phyloP scores from a whole-genome alignment of 2,113 vertebrate species.

The Bagarius yarrelli region DNA sequence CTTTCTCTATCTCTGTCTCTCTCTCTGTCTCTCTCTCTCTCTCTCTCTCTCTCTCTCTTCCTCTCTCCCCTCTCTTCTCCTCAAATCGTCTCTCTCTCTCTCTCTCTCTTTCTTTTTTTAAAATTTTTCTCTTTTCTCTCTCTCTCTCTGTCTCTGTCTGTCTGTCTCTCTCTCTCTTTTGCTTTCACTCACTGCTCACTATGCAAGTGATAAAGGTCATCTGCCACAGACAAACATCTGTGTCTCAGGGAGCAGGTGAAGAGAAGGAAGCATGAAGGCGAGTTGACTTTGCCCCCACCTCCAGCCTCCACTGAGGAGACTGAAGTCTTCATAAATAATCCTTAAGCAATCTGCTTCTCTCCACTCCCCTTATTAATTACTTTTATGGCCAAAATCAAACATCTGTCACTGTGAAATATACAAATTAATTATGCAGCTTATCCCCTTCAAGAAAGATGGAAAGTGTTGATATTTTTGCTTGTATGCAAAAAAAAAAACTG shows the following conservation, averaged over 20 bases:
- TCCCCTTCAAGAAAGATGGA: constrained; percentile 66
- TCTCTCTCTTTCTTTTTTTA: no score
- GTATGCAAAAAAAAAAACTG: not conserved
- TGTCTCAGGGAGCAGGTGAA: constrained; percentile 68
- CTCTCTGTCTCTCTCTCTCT: no score
- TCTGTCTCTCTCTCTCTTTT: constrained; percentile 20
- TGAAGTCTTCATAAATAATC: constrained; percentile 78
- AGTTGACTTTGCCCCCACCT: constrained; percentile 52
- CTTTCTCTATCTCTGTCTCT: no score
- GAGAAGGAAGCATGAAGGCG: constrained; percentile 49
- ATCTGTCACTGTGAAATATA: constrained; percentile 77
- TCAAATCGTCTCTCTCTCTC: no score
- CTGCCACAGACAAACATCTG: constrained; percentile 56
- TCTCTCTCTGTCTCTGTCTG: not conserved
- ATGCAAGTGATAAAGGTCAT: constrained; percentile 44
- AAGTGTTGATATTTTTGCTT: constrained; percentile 50
- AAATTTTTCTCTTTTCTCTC: no score
- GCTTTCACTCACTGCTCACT: constrained; percentile 6
- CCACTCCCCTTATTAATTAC: constrained; percentile 75
- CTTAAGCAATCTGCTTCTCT: constrained; percentile 75
- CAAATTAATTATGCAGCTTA: constrained; percentile 81
- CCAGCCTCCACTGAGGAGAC: constrained; percentile 60
- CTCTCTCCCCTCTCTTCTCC: no score
- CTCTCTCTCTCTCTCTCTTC: no score
- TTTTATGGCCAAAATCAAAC: constrained; percentile 79